Percentiles rank a stretch among this genome's conserved stretches.
These are phyloP conservation scores for Cantharis rufa DNA, from an alignment of 2,888 invertebrate species.

Conservation along the genomic window DNA sequence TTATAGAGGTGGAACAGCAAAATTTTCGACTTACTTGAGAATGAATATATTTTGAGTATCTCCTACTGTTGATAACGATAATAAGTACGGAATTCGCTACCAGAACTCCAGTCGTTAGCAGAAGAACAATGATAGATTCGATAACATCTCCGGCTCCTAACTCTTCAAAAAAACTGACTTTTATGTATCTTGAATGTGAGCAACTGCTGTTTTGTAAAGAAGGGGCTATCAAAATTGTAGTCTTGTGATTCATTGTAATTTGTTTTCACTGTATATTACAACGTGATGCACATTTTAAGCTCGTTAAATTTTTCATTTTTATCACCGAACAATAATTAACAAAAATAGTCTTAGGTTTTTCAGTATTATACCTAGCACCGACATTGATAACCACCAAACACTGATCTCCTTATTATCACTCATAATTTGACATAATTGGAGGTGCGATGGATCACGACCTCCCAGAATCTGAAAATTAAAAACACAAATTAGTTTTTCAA, in stretches of 20 bases:
- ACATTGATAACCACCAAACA: neutral
- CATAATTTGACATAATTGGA: neutral
- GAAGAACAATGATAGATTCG: constrained; percentile 76
- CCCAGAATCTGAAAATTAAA: neutral
- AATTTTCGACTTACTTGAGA: constrained; percentile 69
- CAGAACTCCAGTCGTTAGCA: constrained; percentile 77
- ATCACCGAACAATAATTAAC: neutral
- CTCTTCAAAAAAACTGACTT: constrained; percentile 66
- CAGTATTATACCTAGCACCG: neutral
- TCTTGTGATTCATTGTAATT: constrained; percentile 57
- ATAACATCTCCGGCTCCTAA: constrained; percentile 73
- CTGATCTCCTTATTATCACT: neutral
- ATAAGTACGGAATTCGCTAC: constrained; percentile 80
- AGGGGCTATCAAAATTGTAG: constrained; percentile 77
- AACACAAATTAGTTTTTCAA: neutral
- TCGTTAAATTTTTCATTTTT: neutral
- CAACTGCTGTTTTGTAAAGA: constrained; percentile 83
- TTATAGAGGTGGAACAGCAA: neutral
- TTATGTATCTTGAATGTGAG: constrained; percentile 67
- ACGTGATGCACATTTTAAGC: neutral
- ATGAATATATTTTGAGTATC: constrained; percentile 84
- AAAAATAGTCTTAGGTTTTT: neutral
- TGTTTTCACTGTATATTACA: neutral
- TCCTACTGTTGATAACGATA: constrained; percentile 80
- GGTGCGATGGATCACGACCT: neutral